Conservation (phyloP, 2,113 vertebrate genomes). For the Shinisaurus crocodilurus region DNA sequence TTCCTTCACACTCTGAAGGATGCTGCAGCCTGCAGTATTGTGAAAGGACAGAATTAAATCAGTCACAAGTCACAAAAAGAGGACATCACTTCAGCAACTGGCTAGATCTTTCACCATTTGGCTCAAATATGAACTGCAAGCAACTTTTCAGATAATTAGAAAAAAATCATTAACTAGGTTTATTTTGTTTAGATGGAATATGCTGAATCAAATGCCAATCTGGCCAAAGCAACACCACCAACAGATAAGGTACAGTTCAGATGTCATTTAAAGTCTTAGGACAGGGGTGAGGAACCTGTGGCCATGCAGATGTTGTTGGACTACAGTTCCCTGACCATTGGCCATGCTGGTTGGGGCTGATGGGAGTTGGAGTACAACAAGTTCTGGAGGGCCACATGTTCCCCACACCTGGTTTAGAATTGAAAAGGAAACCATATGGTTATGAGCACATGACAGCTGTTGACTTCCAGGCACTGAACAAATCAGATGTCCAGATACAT, state of each 20-base stretch:
- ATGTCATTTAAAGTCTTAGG: neutral
- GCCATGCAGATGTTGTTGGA: neutral
- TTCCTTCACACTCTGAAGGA: neutral
- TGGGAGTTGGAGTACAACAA: neutral
- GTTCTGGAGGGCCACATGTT: neutral
- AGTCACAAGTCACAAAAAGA: neutral
- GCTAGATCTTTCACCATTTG: neutral
- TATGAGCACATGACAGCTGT: neutral
- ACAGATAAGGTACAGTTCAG: neutral
- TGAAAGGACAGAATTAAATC: neutral
- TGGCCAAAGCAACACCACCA: neutral
- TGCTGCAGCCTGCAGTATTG: neutral
- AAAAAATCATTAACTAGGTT: neutral
- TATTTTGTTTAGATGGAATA: neutral
- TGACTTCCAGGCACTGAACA: neutral
- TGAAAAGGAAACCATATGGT: neutral
- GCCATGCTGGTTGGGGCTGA: neutral
- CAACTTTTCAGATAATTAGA: neutral
- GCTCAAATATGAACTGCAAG: fast-evolving
- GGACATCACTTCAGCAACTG: constrained; percentile 30
- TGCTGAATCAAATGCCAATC: neutral
- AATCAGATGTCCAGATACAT: neutral
- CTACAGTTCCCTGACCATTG: neutral
- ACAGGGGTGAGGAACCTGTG: too few species aligned
- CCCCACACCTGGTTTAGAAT: neutral